A percentile compares a stretch with the other conserved stretches of the same genome.
Evolutionary conservation across 2,797 vertebrate genomes (phyloP).

Genomic region (Lacerta agilis): DNA sequence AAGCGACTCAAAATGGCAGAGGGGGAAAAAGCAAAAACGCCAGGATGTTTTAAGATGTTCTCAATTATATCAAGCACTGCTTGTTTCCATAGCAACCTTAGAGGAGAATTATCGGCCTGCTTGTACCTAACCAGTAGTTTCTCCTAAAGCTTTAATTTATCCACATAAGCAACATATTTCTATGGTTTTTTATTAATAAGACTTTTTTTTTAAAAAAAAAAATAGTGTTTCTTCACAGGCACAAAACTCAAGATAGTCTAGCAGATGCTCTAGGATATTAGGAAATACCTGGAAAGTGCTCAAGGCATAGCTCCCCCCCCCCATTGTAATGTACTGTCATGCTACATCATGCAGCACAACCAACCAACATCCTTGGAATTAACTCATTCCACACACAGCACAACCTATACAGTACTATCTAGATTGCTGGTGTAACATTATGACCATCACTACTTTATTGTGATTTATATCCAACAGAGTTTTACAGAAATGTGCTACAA

Average conservation of each 20-base stretch:
- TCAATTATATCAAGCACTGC: slow-evolving; percentile 83
- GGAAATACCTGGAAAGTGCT: slow-evolving; percentile 58
- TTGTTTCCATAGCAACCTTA: slow-evolving; percentile 86
- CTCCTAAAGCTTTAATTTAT: slow-evolving; percentile 75
- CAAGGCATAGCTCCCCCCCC: not conserved
- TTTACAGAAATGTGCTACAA: no score
- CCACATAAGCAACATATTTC: slow-evolving; percentile 69
- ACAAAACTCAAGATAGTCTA: slow-evolving; percentile 49
- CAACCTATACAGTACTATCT: not conserved
- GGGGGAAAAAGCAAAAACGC: slow-evolving; percentile 76
- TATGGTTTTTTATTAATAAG: slow-evolving; percentile 54
- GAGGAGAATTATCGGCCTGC: slow-evolving; percentile 83
- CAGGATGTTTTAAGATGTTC: slow-evolving; percentile 83
- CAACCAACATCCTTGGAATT: slow-evolving; percentile 45
- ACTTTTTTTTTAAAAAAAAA: slow-evolving; percentile 18
- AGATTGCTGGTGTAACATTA: not conserved
- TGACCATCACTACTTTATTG: not conserved
- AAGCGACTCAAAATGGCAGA: slow-evolving; percentile 81
- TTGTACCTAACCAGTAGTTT: slow-evolving; percentile 78
- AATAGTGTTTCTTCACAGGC: slow-evolving; percentile 34
- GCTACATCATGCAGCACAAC: slow-evolving; percentile 52
- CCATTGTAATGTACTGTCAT: slow-evolving; percentile 42
- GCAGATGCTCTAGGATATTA: slow-evolving; percentile 42
- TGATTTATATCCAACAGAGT: no score
- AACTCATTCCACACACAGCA: slow-evolving; percentile 25